These are phyloP conservation scores for Picathartes gymnocephalus DNA, from an alignment of 2,113 vertebrate genomes.

Conservation along the genomic window DNA sequence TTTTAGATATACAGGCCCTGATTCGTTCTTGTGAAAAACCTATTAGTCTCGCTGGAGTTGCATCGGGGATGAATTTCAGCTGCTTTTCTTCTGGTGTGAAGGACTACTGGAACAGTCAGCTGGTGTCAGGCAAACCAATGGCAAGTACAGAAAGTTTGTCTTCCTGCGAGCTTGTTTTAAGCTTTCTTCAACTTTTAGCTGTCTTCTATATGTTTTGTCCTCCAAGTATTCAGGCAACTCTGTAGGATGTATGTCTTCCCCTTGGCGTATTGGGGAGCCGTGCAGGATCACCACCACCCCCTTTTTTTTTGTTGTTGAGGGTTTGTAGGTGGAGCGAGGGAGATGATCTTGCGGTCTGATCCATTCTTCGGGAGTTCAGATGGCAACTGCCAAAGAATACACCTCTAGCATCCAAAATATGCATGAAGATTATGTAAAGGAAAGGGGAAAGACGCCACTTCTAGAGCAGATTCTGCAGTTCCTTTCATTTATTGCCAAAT, in stretches of 20 bases:
- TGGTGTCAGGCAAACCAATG: conserved; percentile 37
- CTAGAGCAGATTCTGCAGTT: neutral
- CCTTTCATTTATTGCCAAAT: neutral
- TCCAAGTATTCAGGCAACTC: neutral
- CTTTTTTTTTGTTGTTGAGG: neutral
- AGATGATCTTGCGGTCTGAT: neutral
- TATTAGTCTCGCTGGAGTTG: conserved; percentile 5
- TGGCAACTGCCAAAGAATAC: neutral
- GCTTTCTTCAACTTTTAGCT: neutral
- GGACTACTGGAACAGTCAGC: conserved; percentile 30
- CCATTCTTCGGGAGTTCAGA: neutral
- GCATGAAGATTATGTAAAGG: neutral
- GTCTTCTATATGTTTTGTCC: neutral
- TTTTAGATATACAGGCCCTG: conserved; percentile 51
- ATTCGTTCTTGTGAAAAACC: neutral
- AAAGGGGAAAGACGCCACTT: neutral
- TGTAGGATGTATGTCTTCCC: neutral
- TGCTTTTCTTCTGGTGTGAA: conserved; percentile 32
- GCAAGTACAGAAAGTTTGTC: neutral
- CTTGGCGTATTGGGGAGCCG: accelerated
- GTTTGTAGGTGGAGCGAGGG: neutral
- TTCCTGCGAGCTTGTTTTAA: neutral
- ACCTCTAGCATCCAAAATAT: conserved; percentile 2
- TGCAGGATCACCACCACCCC: accelerated
- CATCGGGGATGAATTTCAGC: conserved; percentile 6